Percentiles rank a stretch among this genome's conserved stretches.
phyloP scores from a whole-genome alignment of 2,113 vertebrate genomes.

The Phasianus colchicus region DNA sequence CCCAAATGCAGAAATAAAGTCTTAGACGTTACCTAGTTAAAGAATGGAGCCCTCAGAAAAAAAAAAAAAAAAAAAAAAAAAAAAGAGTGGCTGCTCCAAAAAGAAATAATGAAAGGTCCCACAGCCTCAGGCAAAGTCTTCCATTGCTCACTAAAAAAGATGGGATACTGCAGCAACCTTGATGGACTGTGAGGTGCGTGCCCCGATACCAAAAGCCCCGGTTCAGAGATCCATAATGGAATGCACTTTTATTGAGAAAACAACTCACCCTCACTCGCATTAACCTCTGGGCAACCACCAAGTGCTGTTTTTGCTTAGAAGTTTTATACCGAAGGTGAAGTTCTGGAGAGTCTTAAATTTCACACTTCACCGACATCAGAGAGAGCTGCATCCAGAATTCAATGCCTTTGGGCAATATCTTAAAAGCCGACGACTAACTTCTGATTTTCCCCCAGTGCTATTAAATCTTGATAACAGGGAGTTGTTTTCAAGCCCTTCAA shows the following conservation, averaged over 20 bases:
- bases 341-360: constrained; percentile 24
- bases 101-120: constrained; percentile 22
- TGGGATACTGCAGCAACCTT: background rate
- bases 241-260: background rate
- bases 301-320: background rate
- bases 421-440: background rate
- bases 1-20: background rate
- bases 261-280: background rate
- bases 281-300: constrained; percentile 24
- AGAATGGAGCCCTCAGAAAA: background rate
- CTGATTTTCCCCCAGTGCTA: constrained; percentile 37
- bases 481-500: constrained; percentile 31
- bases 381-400: background rate
- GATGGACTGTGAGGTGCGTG: background rate
- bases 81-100: background rate
- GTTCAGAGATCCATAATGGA: background rate
- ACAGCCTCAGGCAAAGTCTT: background rate
- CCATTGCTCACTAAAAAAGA: background rate
- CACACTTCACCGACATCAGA: background rate
- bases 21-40: background rate
- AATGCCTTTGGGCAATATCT: background rate
- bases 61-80: background rate
- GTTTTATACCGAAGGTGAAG: constrained; percentile 8
- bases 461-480: constrained; percentile 9
- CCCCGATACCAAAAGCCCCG: background rate